Evolutionary conservation across 2,113 vertebrate genomes (phyloP), one percentile per base, ranked within the genome.

Genomic region (Rhinoderma darwinii): DNA sequence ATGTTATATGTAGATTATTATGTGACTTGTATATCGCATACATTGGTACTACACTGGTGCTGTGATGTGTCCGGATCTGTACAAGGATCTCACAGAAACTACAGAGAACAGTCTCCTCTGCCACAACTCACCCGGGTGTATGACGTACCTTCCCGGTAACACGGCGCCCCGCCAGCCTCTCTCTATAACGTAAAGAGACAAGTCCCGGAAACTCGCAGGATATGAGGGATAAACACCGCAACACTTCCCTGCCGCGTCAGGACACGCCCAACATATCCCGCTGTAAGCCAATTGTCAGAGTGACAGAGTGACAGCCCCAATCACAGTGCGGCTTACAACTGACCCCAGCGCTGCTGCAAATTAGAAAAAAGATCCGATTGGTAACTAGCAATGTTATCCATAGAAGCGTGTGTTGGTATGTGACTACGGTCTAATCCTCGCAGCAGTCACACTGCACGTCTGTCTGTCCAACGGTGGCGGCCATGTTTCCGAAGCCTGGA

Each of bases 191-290:
- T 43, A 0, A 32, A 6, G 14, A 8, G 22, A 41, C 27, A 78
- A 10, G 32, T 54, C 27, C 74, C 44, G 75, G 75, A 78, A 76
- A 44, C 56, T 41, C 20, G 14, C 56, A 43, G 79, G 79, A 82
- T 59, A 82, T 66, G 14, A 30, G 54, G 47, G 56, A 82, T 82
- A 61, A 63, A 41, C 56, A 37, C 37, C 37, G 22, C 35, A 72
- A 44, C 59, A 82, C 79, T 82, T 82, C 79, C 79, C 79, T 20
- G 35, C 78, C 56, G 51, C 51, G 12, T 17, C 51, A 30, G 75
- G 47, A 27, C 44, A 32, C 75, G 50, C 75, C 75, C 47, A 54
- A 1, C 75, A 1, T 6, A 54, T 22, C 18, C 75, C 7, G 47
- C 47, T 35, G 27, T 8, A 54, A 61, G 56, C 79, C 79, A 61